Conservation (phyloP, 2,888 invertebrate genomes). For the Chromoteleia sp. region DNA sequence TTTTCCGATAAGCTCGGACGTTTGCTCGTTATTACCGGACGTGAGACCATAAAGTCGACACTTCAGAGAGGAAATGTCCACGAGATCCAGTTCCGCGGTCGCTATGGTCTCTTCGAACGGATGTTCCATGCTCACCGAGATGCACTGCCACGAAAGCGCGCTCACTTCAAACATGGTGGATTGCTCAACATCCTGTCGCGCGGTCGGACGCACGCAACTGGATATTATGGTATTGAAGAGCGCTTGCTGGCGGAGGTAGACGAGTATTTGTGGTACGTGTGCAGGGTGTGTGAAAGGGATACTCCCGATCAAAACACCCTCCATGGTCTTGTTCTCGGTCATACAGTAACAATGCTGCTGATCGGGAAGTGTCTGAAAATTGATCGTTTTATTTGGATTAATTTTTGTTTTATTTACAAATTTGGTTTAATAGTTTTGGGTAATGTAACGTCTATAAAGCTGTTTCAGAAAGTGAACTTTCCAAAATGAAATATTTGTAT, state of each 20-base stretch:
- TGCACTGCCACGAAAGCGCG: conserved; percentile 94
- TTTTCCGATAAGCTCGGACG: conserved; percentile 87
- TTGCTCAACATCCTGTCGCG: conserved; percentile 90
- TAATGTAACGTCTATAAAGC: too few relatives aligned
- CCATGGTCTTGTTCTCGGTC: conserved; percentile 91
- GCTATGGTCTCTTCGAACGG: conserved; percentile 95
- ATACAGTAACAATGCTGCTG: conserved; percentile 97
- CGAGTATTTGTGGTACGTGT: conserved; percentile 95
- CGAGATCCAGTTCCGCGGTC: conserved; percentile 94
- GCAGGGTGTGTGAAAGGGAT: conserved; percentile 97
- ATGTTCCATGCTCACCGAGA: conserved; percentile 93
- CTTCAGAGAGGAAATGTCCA: conserved; percentile 91
- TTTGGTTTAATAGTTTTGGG: too few relatives aligned
- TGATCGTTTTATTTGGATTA: too few relatives aligned
- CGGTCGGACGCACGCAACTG: conserved; percentile 94
- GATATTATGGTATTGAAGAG: conserved; percentile 95
- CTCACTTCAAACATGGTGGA: conserved; percentile 96
- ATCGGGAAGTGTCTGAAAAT: conserved; percentile 91
- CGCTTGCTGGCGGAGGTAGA: conserved; percentile 94
- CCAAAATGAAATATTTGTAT: too few relatives aligned
- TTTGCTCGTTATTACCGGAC: conserved; percentile 83
- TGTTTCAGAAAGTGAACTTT: too few relatives aligned
- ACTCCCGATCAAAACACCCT: conserved; percentile 91
- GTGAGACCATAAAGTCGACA: conserved; percentile 89
- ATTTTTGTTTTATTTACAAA: too few relatives aligned